A percentile compares a stretch with the other conserved stretches of the same genome.
Evolutionary conservation across 2,797 vertebrate genomes (phyloP).

Genomic region (Eulemur albifrons): DNA sequence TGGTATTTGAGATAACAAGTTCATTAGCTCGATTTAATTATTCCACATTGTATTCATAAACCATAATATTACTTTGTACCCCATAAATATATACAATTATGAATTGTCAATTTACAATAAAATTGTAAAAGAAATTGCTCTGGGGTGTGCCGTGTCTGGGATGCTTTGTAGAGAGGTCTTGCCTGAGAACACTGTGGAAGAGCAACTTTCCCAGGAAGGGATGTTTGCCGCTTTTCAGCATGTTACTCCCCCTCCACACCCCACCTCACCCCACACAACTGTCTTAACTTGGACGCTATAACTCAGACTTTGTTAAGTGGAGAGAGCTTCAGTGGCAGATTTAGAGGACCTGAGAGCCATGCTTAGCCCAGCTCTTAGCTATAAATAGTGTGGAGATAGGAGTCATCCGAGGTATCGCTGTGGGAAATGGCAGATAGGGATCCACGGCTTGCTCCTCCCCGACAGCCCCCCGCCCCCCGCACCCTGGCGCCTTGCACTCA

Average conservation of each 20-base stretch:
- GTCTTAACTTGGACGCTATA: neutral
- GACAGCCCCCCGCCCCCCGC: neutral
- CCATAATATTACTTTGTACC: neutral
- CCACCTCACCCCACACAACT: neutral
- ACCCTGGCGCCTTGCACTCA: neutral
- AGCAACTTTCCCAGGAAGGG: neutral
- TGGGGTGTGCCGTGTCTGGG: neutral
- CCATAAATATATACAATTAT: neutral
- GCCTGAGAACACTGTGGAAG: neutral
- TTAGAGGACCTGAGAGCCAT: neutral
- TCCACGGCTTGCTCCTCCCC: neutral
- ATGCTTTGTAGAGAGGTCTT: neutral
- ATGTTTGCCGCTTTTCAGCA: neutral
- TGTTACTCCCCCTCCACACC: neutral
- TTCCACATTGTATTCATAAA: neutral
- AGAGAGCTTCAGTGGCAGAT: neutral
- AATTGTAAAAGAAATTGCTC: neutral
- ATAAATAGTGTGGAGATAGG: conserved; percentile 24
- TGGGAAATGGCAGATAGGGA: neutral
- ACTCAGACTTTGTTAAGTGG: neutral
- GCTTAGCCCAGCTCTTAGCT: neutral
- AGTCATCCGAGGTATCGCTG: neutral
- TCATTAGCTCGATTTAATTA: neutral
- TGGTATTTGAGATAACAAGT: neutral
- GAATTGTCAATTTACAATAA: neutral